Evolutionary conservation across 2,888 invertebrate genomes (phyloP).

Genomic region (Cabera pusaria): DNA sequence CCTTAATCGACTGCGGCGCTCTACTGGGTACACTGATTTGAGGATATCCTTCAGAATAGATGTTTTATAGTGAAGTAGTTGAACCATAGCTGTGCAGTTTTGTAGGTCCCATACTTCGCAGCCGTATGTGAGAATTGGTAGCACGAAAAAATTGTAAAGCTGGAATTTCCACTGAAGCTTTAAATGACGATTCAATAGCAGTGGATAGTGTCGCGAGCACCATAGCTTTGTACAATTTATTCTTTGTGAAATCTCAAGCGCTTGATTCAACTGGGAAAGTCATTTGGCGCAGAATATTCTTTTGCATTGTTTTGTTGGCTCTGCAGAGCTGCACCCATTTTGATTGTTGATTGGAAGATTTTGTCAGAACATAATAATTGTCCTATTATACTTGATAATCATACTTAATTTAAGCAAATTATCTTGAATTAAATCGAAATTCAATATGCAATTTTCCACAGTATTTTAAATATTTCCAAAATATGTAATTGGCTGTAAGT

Average conservation of each 20-base stretch:
- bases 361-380: too few relatives aligned
- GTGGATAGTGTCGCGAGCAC: constrained; percentile 44
- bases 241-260: constrained; percentile 46
- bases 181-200: constrained; percentile 43
- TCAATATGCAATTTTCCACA: too few relatives aligned
- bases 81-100: constrained; percentile 30
- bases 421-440: too few relatives aligned
- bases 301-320: constrained; percentile 32
- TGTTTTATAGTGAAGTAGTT: constrained; percentile 47
- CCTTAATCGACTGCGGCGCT: constrained; percentile 44
- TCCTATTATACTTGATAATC: too few relatives aligned
- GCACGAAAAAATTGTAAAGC: constrained; percentile 52
- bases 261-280: constrained; percentile 34
- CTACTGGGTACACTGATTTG: constrained; percentile 48
- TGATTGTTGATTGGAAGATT: too few relatives aligned
- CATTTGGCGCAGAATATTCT: constrained; percentile 20
- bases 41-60: constrained; percentile 49
- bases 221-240: constrained; percentile 51
- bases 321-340: constrained; percentile 4
- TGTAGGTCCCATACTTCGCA: constrained; percentile 58
- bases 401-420: too few relatives aligned
- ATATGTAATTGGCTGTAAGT: too few relatives aligned
- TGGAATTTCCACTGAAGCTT: constrained; percentile 44
- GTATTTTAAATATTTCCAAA: too few relatives aligned
- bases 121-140: constrained; percentile 58